Conservation (phyloP, 1,140 invertebrate genomes). For the Steinernema khuongi region DNA sequence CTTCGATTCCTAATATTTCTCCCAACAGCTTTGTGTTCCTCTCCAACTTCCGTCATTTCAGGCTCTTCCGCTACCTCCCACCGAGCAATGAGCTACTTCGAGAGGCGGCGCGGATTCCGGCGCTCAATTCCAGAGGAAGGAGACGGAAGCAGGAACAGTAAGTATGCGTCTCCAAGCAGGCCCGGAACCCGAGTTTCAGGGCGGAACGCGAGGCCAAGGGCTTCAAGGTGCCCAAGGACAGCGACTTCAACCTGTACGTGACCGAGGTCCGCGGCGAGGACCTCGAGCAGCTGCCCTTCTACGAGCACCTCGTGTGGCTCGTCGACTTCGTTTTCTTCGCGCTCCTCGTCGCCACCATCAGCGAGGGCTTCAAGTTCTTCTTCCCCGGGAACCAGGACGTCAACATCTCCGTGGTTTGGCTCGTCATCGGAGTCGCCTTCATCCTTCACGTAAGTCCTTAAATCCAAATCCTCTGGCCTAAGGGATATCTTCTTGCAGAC, state of each 20-base stretch:
- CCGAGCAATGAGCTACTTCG: background rate
- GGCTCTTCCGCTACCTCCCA: conserved; percentile 11
- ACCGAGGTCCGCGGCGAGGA: background rate
- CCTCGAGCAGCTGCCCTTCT: conserved; percentile 14
- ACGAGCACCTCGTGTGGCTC: conserved; percentile 9
- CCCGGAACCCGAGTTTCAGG: background rate
- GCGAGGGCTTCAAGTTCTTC: background rate
- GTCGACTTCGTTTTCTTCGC: conserved; percentile 2
- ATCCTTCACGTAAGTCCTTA: conserved; percentile 3
- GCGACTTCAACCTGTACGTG: conserved; percentile 2
- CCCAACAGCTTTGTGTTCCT: background rate
- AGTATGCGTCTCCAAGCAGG: background rate
- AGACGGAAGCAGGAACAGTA: background rate
- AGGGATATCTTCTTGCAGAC: background rate
- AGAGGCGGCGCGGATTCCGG: background rate
- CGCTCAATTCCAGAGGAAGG: background rate
- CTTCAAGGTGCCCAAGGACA: conserved; percentile 1
- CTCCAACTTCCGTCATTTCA: background rate
- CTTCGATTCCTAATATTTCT: background rate
- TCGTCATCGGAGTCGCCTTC: background rate
- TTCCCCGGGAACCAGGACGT: background rate
- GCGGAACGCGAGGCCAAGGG: background rate
- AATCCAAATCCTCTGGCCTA: too few species aligned
- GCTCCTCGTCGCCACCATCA: conserved; percentile 4
- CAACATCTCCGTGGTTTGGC: conserved; percentile 9